A percentile compares a stretch with the other conserved stretches of the same genome.
Evolutionary conservation across 2,888 invertebrate species (phyloP).

Genomic region (Carcina quercana): DNA sequence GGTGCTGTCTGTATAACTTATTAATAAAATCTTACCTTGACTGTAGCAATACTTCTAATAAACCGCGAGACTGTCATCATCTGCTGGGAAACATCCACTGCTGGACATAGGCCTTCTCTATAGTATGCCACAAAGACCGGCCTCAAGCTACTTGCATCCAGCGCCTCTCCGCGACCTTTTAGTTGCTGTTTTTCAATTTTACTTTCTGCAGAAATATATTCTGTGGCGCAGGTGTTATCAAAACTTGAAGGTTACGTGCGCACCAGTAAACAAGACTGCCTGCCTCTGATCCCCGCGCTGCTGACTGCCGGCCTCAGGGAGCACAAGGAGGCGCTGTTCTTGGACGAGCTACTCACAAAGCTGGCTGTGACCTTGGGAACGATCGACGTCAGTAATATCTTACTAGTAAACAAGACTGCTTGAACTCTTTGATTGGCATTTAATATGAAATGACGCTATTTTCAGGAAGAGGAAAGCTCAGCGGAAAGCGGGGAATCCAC

Average conservation of each 20-base stretch:
- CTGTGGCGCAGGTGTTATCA: conserved; percentile 33
- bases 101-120: too few relatives aligned
- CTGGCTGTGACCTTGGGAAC: conserved; percentile 36
- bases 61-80: too few relatives aligned
- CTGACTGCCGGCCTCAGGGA: conserved; percentile 33
- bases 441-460: neutral
- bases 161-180: too few relatives aligned
- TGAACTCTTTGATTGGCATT: neutral
- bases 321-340: conserved; percentile 39
- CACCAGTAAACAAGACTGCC: conserved; percentile 40
- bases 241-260: conserved; percentile 47
- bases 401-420: neutral
- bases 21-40: too few relatives aligned
- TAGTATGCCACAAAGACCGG: too few relatives aligned
- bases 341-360: conserved; percentile 45
- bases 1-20: too few relatives aligned
- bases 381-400: conserved; percentile 40
- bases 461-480: conserved; percentile 49
- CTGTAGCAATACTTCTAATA: too few relatives aligned
- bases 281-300: conserved; percentile 34
- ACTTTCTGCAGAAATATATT: too few relatives aligned
- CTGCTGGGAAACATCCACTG: too few relatives aligned
- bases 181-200: too few relatives aligned
- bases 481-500: conserved; percentile 26
- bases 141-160: too few relatives aligned